Evolutionary conservation across 2,888 invertebrate genomes (phyloP), one percentile per base, ranked within the genome.

Genomic region (Rhaphigaster nebulosa): DNA sequence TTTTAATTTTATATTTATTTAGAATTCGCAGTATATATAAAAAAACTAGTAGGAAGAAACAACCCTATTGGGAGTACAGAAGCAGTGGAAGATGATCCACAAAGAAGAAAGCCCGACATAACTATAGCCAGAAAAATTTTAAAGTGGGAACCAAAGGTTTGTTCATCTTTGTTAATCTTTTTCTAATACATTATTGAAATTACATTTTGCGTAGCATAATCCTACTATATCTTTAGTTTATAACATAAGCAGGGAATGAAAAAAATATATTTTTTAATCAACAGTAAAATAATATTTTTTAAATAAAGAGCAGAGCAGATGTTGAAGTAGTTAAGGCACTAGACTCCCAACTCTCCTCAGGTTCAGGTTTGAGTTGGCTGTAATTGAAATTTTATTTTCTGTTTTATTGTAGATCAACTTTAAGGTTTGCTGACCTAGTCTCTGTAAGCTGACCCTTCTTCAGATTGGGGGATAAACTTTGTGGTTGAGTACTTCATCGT

Each of bases 61-160:
- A 98, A 98, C 94, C 95, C 96, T 93, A 96, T 99, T 91, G 95
- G 96, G 38, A 96, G 97, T 93, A 95, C 96, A 91, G 96, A 97
- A 38, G 97, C 98, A 10, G 97, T 99, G 88, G 97, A 98, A 93
- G 99, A 99, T 94, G 99, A 99, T 95, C 99, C 99, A 0, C 98
- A 98, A 93, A 95, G 98, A 92, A 95, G 99, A 87, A 96, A 97
- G 92, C 99, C 99, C 0, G 98, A 99, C 94, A 99, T 99, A 92
- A 95, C 96, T 0, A 94, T 98, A 91, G 99, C 99, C 8, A 96
- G 96, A 93, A 95, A 95, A 91, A 95, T 96, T 93, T 95, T 99
- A 26, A 95, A 96, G 91, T 99, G 99, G 99, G 96, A 97, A 93
- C 99, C 99, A 18, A 97, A 97, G 95, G 97, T 98, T 87, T 70